Percentiles rank a stretch among this genome's conserved stretches.
These are phyloP conservation scores for Anthrax anthrax DNA, from an alignment of 2,888 invertebrate species.

Conservation along the genomic window DNA sequence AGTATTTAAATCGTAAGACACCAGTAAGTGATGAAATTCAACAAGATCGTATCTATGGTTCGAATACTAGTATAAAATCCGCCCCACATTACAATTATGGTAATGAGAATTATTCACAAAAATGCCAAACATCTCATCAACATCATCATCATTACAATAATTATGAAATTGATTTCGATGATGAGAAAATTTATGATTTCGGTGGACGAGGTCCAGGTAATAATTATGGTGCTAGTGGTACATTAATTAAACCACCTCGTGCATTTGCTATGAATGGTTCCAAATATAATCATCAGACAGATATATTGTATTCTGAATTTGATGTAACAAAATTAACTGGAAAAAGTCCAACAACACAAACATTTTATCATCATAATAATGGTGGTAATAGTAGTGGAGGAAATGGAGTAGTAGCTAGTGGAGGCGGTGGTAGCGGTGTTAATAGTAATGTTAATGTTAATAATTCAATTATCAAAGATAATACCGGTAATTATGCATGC, in stretches of 20 bases:
- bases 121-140: constrained; percentile 16
- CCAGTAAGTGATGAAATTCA: constrained; percentile 16
- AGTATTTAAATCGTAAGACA: constrained; percentile 27
- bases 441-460: not conserved
- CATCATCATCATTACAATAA: constrained; percentile 7
- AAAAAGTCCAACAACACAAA: constrained; percentile 31
- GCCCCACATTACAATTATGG: constrained; percentile 34
- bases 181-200: constrained; percentile 32
- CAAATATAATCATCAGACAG: constrained; percentile 11
- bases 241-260: constrained; percentile 18
- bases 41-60: constrained; percentile 33
- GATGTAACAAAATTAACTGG: constrained; percentile 35
- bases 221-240: constrained; percentile 17
- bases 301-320: constrained; percentile 29
- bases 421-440: not conserved
- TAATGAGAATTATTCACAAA: constrained; percentile 11
- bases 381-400: not conserved
- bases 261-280: constrained; percentile 18
- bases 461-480: not conserved
- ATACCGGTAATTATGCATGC: not conserved
- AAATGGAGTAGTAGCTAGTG: too few relatives aligned
- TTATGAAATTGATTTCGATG: constrained; percentile 16
- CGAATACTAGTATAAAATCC: constrained; percentile 36
- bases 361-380: constrained; percentile 10
- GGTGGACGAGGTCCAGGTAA: constrained; percentile 27